Percentiles rank a stretch among this genome's conserved stretches.
Evolutionary conservation across 1,140 invertebrate genomes (phyloP).

Genomic region (Drosophila pandora): DNA sequence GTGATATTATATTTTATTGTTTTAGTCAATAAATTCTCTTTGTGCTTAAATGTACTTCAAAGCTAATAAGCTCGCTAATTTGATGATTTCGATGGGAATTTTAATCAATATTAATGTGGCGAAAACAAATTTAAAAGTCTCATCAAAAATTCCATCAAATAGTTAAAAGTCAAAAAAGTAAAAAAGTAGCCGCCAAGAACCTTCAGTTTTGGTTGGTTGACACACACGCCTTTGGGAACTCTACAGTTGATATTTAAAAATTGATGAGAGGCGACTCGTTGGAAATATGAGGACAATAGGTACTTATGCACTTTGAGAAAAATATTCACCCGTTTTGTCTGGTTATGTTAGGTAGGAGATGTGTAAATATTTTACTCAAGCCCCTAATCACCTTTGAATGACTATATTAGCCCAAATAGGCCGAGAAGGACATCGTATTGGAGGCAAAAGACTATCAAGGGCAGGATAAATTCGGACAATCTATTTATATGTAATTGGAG

Average conservation of each 20-base stretch:
- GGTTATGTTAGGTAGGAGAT: conserved; percentile 10
- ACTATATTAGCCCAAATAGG: conserved; percentile 54
- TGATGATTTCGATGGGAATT: not conserved
- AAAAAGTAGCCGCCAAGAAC: conserved; percentile 14
- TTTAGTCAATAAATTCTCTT: conserved; percentile 49
- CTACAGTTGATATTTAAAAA: conserved; percentile 71
- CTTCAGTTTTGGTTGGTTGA: conserved; percentile 22
- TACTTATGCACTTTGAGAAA: conserved; percentile 40
- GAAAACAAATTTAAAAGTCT: conserved; percentile 26
- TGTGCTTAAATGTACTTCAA: not conserved
- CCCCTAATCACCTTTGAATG: conserved; percentile 65
- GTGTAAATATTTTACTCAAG: conserved; percentile 64
- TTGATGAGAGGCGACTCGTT: conserved; percentile 40
- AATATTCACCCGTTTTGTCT: not conserved
- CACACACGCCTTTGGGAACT: conserved; percentile 56
- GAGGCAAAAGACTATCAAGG: conserved; percentile 32
- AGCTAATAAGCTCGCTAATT: not conserved
- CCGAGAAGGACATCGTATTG: conserved; percentile 28
- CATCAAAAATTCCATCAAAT: conserved; percentile 59
- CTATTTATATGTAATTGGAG: conserved; percentile 44
- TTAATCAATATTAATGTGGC: conserved; percentile 46
- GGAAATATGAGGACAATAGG: not conserved
- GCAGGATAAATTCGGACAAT: conserved; percentile 6
- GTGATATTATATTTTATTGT: conserved; percentile 71
- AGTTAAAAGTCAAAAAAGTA: conserved; percentile 25